Evolutionary conservation across 1,140 invertebrate species (phyloP).

Genomic region (Cylas formicarius): DNA sequence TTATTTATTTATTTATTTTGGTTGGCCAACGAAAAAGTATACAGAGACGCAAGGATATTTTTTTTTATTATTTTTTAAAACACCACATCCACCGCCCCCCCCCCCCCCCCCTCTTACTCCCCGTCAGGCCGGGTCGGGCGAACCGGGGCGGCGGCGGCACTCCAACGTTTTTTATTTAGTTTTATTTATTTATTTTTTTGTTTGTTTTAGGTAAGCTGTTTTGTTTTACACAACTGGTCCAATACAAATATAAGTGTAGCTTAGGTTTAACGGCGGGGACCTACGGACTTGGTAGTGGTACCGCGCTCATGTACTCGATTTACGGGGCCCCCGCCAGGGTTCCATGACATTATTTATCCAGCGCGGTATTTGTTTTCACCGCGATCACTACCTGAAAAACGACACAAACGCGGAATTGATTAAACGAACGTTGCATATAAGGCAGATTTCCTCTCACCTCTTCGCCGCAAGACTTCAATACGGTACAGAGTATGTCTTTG

Average conservation of each 20-base stretch:
- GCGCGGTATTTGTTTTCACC: conserved; percentile 86
- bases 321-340: conserved; percentile 19
- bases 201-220: conserved; percentile 30
- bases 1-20: conserved; percentile 23
- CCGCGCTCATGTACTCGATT: conserved; percentile 9
- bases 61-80: no score
- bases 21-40: conserved; percentile 32
- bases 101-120: no score
- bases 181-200: conserved; percentile 23
- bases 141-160: no score
- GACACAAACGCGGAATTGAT: not conserved
- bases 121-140: no score
- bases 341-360: conserved; percentile 75
- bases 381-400: conserved; percentile 67
- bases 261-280: conserved; percentile 42
- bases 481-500: conserved; percentile 86
- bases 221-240: conserved; percentile 38
- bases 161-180: no score
- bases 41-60: conserved; percentile 29
- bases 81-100: conserved; percentile 31
- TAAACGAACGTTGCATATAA: not conserved
- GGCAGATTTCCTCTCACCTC: conserved; percentile 49
- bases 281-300: conserved; percentile 43
- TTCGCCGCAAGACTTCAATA: conserved; percentile 84
- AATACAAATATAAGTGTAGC: conserved; percentile 34